phyloP scores from a whole-genome alignment of 2,888 invertebrate species.

The Dolomedes plantarius region DNA sequence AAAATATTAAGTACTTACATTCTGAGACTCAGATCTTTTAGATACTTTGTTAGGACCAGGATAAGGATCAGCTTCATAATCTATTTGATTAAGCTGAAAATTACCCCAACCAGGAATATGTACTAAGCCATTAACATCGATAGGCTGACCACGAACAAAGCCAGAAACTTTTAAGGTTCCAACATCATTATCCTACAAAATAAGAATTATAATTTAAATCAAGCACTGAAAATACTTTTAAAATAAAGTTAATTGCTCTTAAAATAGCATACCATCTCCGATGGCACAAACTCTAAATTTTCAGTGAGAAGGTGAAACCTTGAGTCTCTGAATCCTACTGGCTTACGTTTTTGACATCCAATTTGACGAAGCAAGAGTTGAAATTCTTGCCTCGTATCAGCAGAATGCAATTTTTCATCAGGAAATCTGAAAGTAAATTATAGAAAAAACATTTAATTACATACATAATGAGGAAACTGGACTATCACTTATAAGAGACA shows the following conservation, averaged over 20 bases:
- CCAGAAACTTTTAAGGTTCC: slow-evolving; percentile 90
- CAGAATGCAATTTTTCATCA: slow-evolving; percentile 86
- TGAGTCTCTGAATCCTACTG: slow-evolving; percentile 85
- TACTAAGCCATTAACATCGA: slow-evolving; percentile 91
- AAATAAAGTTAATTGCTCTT: background rate
- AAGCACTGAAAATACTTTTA: background rate
- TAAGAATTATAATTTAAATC: slow-evolving; percentile 6
- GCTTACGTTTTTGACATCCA: slow-evolving; percentile 88
- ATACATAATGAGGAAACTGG: no score
- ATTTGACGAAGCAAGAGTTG: slow-evolving; percentile 86
- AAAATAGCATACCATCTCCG: slow-evolving; percentile 21
- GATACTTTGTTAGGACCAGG: background rate
- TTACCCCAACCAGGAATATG: slow-evolving; percentile 95
- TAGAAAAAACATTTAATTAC: no score
- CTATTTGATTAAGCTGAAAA: slow-evolving; percentile 90
- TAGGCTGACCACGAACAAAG: slow-evolving; percentile 86
- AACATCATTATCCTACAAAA: slow-evolving; percentile 74
- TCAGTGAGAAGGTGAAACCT: slow-evolving; percentile 92
- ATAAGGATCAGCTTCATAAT: slow-evolving; percentile 76
- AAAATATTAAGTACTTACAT: slow-evolving; percentile 1
- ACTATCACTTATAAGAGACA: no score
- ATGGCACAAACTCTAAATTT: slow-evolving; percentile 81
- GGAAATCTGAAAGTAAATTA: slow-evolving; percentile 79
- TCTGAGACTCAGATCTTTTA: background rate
- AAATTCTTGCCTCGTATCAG: slow-evolving; percentile 83